These are phyloP conservation scores for Pavo muticus DNA, from an alignment of 2,113 vertebrate species.

Conservation along the genomic window DNA sequence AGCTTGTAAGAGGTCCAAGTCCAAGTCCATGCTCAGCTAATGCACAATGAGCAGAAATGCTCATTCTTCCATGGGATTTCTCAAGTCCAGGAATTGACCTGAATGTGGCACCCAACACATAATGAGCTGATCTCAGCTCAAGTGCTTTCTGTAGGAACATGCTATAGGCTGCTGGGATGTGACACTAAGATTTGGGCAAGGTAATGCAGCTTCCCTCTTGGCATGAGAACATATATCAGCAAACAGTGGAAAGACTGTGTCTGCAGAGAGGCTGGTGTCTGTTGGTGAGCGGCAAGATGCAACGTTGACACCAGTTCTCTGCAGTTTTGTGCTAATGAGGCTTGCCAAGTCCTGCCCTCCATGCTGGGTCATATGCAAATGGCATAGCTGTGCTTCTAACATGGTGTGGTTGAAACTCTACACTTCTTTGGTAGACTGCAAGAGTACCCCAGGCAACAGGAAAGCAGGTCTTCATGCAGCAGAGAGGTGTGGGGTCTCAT, in stretches of 20 bases:
- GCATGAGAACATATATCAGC: no score
- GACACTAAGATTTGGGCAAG: neutral
- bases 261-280: no score
- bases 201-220: neutral
- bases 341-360: neutral
- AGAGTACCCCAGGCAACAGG: neutral
- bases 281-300: neutral
- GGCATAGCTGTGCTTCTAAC: fast-evolving
- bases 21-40: neutral
- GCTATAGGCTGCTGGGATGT: neutral
- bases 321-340: neutral
- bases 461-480: neutral
- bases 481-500: neutral
- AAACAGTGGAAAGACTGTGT: neutral
- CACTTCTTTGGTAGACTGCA: no score
- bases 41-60: neutral
- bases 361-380: fast-evolving
- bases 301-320: neutral
- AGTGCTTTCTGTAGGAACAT: neutral
- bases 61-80: neutral
- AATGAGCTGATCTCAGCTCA: neutral
- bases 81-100: neutral
- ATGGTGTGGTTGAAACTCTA: fast-evolving
- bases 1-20: neutral
- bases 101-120: neutral